A percentile compares a stretch with the other conserved stretches of the same genome.
These are phyloP conservation scores for Microctonus aethiopoides DNA, from an alignment of 2,888 invertebrate genomes.

Conservation along the genomic window DNA sequence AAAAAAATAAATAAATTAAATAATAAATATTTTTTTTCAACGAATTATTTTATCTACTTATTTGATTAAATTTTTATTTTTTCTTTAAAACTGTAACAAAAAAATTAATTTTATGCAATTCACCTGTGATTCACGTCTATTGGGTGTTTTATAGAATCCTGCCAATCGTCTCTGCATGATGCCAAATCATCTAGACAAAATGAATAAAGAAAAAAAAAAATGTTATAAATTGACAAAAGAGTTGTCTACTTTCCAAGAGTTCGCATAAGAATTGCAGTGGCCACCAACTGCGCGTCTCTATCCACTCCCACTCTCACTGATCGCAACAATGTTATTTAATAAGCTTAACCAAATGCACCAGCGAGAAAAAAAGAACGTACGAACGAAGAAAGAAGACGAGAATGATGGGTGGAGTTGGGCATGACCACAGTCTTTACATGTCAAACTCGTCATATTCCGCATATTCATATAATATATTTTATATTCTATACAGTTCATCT, in stretches of 20 bases:
- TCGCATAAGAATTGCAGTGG: conserved; percentile 40
- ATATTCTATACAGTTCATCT: conserved; percentile 35
- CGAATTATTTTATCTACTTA: neutral
- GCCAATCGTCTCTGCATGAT: conserved; percentile 14
- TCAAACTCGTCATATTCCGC: conserved; percentile 65
- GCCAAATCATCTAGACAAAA: conserved; percentile 21
- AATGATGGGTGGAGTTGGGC: conserved; percentile 25
- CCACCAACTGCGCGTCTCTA: conserved; percentile 48
- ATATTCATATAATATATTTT: conserved; percentile 45
- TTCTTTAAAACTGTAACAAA: neutral
- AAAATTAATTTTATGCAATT: conserved; percentile 12
- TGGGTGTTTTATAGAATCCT: conserved; percentile 1
- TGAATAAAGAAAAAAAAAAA: conserved; percentile 20
- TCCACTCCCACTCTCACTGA: conserved; percentile 38
- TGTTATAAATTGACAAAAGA: conserved; percentile 34
- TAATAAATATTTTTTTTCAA: neutral
- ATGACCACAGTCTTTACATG: conserved; percentile 51
- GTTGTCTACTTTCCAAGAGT: conserved; percentile 33
- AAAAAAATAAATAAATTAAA: neutral
- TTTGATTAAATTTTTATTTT: neutral
- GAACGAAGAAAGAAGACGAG: conserved; percentile 14
- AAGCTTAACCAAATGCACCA: conserved; percentile 64
- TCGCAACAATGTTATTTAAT: conserved; percentile 64
- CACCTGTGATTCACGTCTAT: conserved; percentile 7
- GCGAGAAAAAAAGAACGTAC: conserved; percentile 46